A percentile compares a stretch with the other conserved stretches of the same genome.
phyloP scores from a whole-genome alignment of 2,888 invertebrate genomes.

The Euzophera pinguis region DNA sequence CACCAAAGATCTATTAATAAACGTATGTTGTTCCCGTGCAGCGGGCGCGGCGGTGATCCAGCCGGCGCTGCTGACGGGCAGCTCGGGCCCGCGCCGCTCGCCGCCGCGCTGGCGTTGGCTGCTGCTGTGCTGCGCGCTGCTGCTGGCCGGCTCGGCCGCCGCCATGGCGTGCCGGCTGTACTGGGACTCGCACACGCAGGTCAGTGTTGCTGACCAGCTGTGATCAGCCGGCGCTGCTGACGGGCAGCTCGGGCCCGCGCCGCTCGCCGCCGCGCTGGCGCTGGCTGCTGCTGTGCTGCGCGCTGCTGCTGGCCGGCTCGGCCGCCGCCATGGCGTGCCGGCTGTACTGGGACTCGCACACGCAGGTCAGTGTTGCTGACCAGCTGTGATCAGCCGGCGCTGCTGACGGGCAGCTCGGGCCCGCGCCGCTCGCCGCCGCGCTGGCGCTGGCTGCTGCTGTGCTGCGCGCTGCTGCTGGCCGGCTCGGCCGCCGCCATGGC shows the following conservation, averaged over 20 bases:
- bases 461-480: not conserved
- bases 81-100: conserved; percentile 25
- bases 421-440: conserved; percentile 25
- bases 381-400: conserved; percentile 64
- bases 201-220: conserved; percentile 42
- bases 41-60: conserved; percentile 63
- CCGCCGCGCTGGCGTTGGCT: conserved; percentile 28
- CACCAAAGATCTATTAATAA: too few relatives aligned
- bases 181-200: conserved; percentile 33
- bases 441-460: conserved; percentile 31
- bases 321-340: conserved; percentile 44
- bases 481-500: not conserved
- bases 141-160: conserved; percentile 45
- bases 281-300: conserved; percentile 29
- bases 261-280: conserved; percentile 28
- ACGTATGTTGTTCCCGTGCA: not conserved
- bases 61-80: conserved; percentile 59
- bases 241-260: conserved; percentile 35
- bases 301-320: conserved; percentile 40
- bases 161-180: conserved; percentile 44
- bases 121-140: conserved; percentile 30
- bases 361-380: conserved; percentile 35
- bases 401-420: conserved; percentile 47
- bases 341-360: conserved; percentile 31
- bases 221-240: conserved; percentile 64